These are phyloP conservation scores for Sphenopsis melanotis DNA, from an alignment of 2,797 vertebrate genomes.

Conservation along the genomic window DNA sequence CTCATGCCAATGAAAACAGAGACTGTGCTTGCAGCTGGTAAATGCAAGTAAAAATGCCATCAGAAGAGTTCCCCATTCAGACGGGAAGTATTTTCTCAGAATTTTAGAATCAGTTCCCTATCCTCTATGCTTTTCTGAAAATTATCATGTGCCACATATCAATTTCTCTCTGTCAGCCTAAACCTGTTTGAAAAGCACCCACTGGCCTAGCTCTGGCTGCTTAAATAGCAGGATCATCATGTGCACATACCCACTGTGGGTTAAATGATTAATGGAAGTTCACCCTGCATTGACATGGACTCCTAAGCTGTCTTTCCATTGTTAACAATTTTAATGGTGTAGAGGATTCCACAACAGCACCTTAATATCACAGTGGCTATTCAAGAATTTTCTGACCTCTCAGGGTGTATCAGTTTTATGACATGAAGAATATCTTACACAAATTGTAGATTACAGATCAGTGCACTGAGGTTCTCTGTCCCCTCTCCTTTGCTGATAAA, in stretches of 20 bases:
- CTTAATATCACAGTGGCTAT: neutral
- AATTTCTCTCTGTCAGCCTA: neutral
- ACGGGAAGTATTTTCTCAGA: neutral
- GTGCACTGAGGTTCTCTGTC: neutral
- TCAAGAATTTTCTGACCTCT: neutral
- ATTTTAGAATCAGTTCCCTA: neutral
- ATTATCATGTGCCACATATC: fast-evolving
- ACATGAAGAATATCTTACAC: neutral
- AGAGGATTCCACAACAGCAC: neutral
- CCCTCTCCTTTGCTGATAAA: neutral
- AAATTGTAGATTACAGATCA: neutral
- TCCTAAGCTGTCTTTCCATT: neutral
- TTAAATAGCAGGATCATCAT: fast-evolving
- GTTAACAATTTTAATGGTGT: neutral
- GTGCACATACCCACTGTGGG: fast-evolving
- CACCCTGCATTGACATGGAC: neutral
- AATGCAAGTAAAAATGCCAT: neutral
- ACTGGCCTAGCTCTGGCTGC: too few species aligned
- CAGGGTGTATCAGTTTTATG: neutral
- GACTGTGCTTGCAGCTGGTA: neutral
- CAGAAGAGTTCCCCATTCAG: neutral
- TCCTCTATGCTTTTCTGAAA: neutral
- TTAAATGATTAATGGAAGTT: neutral
- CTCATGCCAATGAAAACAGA: neutral
- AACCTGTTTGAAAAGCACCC: neutral